A percentile compares a stretch with the other conserved stretches of the same genome.
Evolutionary conservation across 2,797 vertebrate genomes (phyloP).

Genomic region (Podarcis siculus): DNA sequence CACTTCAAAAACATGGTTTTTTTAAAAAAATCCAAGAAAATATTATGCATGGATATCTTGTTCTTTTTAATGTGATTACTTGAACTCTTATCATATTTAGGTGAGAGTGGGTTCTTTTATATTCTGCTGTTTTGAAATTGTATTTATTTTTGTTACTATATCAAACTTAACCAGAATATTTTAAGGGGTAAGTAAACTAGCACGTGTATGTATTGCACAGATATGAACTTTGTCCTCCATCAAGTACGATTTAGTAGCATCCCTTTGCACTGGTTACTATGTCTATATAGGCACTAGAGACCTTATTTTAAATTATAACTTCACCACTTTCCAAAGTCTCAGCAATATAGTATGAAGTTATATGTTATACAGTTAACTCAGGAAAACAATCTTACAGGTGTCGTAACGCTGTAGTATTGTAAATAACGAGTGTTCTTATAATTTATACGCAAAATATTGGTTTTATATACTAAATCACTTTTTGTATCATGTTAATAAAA

Average conservation of each 20-base stretch:
- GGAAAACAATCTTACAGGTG: conserved; percentile 67
- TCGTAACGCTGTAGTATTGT: conserved; percentile 56
- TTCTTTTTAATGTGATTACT: conserved; percentile 67
- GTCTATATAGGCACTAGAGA: conserved; percentile 43
- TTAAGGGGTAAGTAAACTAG: conserved; percentile 50
- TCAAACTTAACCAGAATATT: conserved; percentile 54
- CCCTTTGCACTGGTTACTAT: conserved; percentile 39
- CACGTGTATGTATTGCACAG: background rate
- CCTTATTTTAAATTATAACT: conserved; percentile 55
- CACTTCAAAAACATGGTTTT: conserved; percentile 56
- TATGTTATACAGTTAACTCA: conserved; percentile 77
- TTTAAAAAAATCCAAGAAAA: conserved; percentile 59
- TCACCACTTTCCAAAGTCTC: conserved; percentile 71
- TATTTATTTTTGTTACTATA: conserved; percentile 77
- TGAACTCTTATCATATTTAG: conserved; percentile 58
- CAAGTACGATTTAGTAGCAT: conserved; percentile 8
- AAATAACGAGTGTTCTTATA: conserved; percentile 56
- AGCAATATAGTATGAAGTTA: conserved; percentile 75
- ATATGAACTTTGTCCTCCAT: conserved; percentile 30
- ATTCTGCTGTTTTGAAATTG: conserved; percentile 73
- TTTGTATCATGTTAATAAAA: conserved; percentile 32
- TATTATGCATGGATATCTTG: conserved; percentile 70
- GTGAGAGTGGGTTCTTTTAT: conserved; percentile 53
- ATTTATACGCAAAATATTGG: conserved; percentile 27
- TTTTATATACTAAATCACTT: conserved; percentile 26